Conservation (phyloP, 2,797 vertebrate species). For the Apogon talboti region DNA sequence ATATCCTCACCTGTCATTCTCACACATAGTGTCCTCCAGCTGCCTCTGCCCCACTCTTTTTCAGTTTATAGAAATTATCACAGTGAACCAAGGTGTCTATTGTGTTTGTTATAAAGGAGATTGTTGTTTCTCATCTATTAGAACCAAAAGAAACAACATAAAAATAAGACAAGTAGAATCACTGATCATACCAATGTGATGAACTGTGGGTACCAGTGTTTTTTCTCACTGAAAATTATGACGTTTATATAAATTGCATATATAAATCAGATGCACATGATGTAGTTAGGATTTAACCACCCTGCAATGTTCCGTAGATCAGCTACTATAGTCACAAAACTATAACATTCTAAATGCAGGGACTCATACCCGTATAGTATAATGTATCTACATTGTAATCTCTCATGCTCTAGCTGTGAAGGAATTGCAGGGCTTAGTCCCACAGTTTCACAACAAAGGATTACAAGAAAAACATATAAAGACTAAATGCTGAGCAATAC, state of each 20-base stretch:
- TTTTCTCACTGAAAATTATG: too few species aligned
- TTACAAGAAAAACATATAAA: conserved; percentile 31
- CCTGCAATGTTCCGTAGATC: background rate
- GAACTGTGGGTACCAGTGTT: background rate
- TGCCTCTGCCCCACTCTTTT: conserved; percentile 28
- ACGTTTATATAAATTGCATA: too few species aligned
- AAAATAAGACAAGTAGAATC: background rate
- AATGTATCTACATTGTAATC: background rate
- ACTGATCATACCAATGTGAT: background rate
- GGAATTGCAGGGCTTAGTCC: conserved; percentile 34
- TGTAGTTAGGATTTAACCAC: background rate
- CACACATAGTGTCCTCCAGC: conserved; percentile 39
- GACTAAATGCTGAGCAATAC: conserved; percentile 7
- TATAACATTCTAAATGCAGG: background rate
- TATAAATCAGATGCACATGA: background rate
- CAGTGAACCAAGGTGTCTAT: background rate
- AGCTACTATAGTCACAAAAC: too few species aligned
- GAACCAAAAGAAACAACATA: background rate
- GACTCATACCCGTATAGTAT: background rate
- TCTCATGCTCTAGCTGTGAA: conserved; percentile 5
- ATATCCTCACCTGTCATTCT: conserved; percentile 52
- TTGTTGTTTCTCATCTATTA: background rate
- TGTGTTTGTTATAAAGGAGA: conserved; percentile 11
- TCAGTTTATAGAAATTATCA: conserved; percentile 17
- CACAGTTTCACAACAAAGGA: conserved; percentile 22